Percentiles rank a stretch among this genome's conserved stretches.
phyloP scores from a whole-genome alignment of 2,888 invertebrate species.

The Archips crataeganus region DNA sequence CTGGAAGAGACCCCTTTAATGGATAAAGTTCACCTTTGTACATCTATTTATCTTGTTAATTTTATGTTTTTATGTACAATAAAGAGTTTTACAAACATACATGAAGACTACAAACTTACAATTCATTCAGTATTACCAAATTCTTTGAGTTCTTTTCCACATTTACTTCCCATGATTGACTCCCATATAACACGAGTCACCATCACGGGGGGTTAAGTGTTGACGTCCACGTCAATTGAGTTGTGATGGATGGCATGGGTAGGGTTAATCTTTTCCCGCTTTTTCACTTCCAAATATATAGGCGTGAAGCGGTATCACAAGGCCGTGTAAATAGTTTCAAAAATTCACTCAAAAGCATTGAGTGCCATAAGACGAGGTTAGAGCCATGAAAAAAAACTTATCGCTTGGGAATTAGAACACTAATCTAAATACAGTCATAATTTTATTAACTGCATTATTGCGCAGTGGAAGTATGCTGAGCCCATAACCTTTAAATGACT shows the following conservation, averaged over 20 bases:
- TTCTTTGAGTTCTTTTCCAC: neutral
- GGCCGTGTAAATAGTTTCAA: neutral
- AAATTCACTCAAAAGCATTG: neutral
- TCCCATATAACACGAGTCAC: slow-evolving; percentile 64
- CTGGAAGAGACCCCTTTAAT: no score
- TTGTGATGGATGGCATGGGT: slow-evolving; percentile 77
- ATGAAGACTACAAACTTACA: no score
- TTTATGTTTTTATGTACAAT: no score
- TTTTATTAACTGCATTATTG: no score
- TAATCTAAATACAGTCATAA: no score
- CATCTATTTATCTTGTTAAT: no score
- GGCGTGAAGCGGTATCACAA: neutral
- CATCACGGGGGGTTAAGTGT: slow-evolving; percentile 71
- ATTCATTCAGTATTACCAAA: neutral
- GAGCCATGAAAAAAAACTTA: neutral
- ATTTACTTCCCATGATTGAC: slow-evolving; percentile 6
- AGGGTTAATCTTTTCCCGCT: slow-evolving; percentile 68
- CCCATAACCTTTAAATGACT: no score
- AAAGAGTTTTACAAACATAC: no score
- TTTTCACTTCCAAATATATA: slow-evolving; percentile 22
- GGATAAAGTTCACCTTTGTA: no score
- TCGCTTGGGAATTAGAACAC: no score
- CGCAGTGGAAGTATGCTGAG: no score
- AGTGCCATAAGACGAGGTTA: neutral
- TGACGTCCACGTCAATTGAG: slow-evolving; percentile 81